Evolutionary conservation across 2,113 vertebrate species (phyloP).

Genomic region (Mobula birostris): DNA sequence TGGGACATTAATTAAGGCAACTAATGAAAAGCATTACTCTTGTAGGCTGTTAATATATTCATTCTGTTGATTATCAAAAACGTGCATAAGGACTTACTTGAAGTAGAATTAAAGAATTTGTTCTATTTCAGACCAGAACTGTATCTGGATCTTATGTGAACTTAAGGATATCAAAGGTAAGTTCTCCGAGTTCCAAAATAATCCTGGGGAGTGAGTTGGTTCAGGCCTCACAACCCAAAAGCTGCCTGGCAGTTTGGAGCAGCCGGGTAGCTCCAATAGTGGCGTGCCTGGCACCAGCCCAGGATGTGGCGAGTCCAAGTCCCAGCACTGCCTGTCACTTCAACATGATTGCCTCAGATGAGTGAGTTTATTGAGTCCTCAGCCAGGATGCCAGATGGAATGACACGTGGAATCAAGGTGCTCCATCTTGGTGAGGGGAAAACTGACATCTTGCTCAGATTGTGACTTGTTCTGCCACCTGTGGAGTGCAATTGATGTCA

Average conservation of each 20-base stretch:
- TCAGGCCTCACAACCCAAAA: background rate
- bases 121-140: background rate
- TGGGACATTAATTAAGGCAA: background rate
- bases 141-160: background rate
- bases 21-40: background rate
- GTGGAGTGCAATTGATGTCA: background rate
- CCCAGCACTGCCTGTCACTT: conserved; percentile 28
- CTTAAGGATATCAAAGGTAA: background rate
- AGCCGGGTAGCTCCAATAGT: conserved; percentile 12
- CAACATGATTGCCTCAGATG: conserved; percentile 18
- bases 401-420: conserved; percentile 17
- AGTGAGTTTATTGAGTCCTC: conserved; percentile 28
- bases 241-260: conserved; percentile 3
- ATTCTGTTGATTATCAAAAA: background rate
- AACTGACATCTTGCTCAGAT: conserved; percentile 1
- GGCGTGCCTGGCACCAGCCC: background rate
- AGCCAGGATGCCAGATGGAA: background rate
- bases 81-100: background rate
- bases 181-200: background rate
- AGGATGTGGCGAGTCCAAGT: conserved; percentile 14
- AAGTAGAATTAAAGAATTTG: background rate
- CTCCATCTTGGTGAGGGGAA: conserved; percentile 20
- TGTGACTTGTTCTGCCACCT: conserved; percentile 31
- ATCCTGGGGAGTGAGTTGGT: background rate
- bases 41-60: background rate